Evolutionary conservation across 2,888 invertebrate genomes (phyloP), one percentile per base, ranked within the genome.

Genomic region (Cyclophora albipunctata): DNA sequence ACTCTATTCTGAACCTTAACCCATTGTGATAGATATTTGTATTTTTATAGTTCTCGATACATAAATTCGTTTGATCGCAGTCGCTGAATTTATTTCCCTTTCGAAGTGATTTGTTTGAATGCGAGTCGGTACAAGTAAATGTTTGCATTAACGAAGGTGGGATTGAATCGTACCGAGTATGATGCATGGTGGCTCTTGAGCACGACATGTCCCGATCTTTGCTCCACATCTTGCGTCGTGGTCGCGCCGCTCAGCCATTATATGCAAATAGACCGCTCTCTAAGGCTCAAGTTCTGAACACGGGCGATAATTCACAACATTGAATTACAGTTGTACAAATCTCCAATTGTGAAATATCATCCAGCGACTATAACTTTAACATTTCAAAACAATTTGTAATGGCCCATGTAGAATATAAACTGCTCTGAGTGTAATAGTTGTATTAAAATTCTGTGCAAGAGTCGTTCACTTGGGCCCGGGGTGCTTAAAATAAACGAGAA

Each of bases 151-250:
- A 57, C 54, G 57, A 63, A 62, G 54, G 54, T 64, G 60, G 67
- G 63, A 75, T 76, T 77, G 71, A 78, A 73, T 67, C 66, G 65
- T 74, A 74, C 59, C 54, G 54, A 59, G 67, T 72, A 70, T 74
- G 75, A 78, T 73, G 69, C 69, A 73, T 69, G 70, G 58, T 66
- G 67, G 60, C 60, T 59, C 63, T 71, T 71, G 63, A 78, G 80
- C 81, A 79, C 76, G 70, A 62, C 59, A 55, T 52, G 58, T 60
- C 63, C 62, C 57, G 75, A 84, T 84, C 84, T 72, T 46, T 78
- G 84, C 79, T 83, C 84, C 62, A 84, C 77, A 84, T 84, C 84
- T 82, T 51, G 62, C 69, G 59, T 80, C 79, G 81, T 81, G 80
- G 78, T 74, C 75, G 76, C 77, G 59, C 75, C 73, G 71, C 72